Conservation (phyloP, 2,888 invertebrate species). For the Cataglyphis altisquamis region DNA sequence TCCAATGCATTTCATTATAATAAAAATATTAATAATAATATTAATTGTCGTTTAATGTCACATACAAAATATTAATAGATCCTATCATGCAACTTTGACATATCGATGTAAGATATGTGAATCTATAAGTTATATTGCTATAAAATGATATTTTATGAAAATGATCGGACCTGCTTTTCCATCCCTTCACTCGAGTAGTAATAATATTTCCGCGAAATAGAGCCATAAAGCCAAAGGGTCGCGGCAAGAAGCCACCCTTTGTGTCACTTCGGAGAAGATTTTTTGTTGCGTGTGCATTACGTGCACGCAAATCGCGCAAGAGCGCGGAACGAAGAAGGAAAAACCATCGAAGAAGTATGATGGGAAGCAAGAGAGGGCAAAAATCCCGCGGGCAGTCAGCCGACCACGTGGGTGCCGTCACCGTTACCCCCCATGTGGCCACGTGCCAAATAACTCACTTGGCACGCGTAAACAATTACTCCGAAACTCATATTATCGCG, state of each 20-base stretch:
- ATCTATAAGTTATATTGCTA: background rate
- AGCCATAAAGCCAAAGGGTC: slow-evolving; percentile 25
- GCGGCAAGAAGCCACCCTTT: slow-evolving; percentile 13
- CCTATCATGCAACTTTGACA: background rate
- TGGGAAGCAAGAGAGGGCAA: slow-evolving; percentile 52
- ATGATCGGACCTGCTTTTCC: background rate
- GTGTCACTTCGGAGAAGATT: slow-evolving; percentile 13
- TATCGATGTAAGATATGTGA: background rate
- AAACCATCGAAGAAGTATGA: slow-evolving; percentile 21
- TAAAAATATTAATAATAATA: background rate
- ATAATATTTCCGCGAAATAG: slow-evolving; percentile 32
- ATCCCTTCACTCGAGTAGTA: slow-evolving; percentile 13
- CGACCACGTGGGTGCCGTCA: slow-evolving; percentile 79
- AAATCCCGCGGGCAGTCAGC: slow-evolving; percentile 71
- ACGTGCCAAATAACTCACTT: slow-evolving; percentile 84
- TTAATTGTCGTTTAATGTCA: background rate
- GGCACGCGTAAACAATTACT: slow-evolving; percentile 85
- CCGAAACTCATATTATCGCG: slow-evolving; percentile 81
- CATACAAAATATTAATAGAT: slow-evolving; percentile 11
- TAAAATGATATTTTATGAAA: background rate
- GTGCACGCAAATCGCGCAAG: slow-evolving; percentile 23
- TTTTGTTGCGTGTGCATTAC: slow-evolving; percentile 31
- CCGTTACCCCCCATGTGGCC: slow-evolving; percentile 74
- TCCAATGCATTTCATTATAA: background rate
- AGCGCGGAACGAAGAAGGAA: slow-evolving; percentile 25